Percentiles rank a stretch among this genome's conserved stretches.
Evolutionary conservation across 2,113 vertebrate species (phyloP).

Genomic region (Himantopus leucocephalus): DNA sequence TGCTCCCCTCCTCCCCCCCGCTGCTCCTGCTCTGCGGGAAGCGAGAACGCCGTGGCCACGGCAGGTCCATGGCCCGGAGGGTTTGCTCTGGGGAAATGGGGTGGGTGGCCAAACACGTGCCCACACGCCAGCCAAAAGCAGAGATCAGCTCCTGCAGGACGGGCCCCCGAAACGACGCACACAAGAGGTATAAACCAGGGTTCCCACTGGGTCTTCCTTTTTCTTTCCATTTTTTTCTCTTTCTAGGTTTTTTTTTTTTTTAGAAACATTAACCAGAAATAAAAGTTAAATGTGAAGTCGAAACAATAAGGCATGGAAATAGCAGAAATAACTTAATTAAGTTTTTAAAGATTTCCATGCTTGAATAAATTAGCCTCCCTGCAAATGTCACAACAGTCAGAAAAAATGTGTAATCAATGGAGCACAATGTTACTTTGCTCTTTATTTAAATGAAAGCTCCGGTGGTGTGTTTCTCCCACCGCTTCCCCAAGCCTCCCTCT

Average conservation of each 20-base stretch:
- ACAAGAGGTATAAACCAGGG: not conserved
- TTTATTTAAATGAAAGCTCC: conserved; percentile 68
- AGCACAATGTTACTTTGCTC: conserved; percentile 73
- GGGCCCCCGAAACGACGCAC: not conserved
- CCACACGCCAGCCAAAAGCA: fast-evolving
- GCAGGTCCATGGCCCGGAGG: too few relatives aligned
- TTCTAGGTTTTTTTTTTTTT: not conserved
- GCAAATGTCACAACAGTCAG: conserved; percentile 84
- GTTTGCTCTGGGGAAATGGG: too few relatives aligned
- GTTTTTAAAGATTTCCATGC: conserved; percentile 86
- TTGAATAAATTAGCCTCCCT: conserved; percentile 82
- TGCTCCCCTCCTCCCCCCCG: not conserved
- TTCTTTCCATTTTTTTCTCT: not conserved
- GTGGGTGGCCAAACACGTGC: fast-evolving
- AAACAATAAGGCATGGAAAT: conserved; percentile 82
- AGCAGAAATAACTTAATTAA: conserved; percentile 86
- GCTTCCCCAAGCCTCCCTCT: not conserved
- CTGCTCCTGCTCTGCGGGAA: not conserved
- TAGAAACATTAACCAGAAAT: conserved; percentile 69
- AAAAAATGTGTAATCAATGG: conserved; percentile 76
- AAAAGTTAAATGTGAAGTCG: conserved; percentile 76
- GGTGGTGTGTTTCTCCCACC: not conserved
- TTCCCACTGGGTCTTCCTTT: not conserved
- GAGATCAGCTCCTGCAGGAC: fast-evolving
- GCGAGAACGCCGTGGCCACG: too few relatives aligned